Percentiles rank a stretch among this genome's conserved stretches.
Evolutionary conservation across 2,797 vertebrate species (phyloP).

Genomic region (Siniperca undulata): DNA sequence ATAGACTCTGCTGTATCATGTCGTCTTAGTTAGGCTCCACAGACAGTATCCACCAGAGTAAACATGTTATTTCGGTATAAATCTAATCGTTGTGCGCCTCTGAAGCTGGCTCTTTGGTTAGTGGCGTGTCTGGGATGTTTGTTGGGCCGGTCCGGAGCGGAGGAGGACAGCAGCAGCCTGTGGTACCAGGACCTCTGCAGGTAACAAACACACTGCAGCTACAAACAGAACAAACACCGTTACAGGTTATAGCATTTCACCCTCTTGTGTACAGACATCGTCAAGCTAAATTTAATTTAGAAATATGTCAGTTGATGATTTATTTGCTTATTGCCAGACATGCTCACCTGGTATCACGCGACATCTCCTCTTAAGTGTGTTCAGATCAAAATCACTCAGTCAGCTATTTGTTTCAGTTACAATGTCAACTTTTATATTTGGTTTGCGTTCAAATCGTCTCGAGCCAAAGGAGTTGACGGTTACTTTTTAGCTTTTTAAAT

Average conservation of each 20-base stretch:
- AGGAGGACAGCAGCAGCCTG: constrained; percentile 43
- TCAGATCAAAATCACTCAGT: no score
- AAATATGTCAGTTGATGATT: neutral
- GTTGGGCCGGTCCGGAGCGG: constrained; percentile 48
- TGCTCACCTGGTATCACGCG: neutral
- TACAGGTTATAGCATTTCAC: no score
- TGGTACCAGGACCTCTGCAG: constrained; percentile 87
- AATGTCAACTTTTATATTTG: neutral
- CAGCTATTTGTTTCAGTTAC: neutral
- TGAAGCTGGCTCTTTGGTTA: constrained; percentile 42
- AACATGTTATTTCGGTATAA: constrained; percentile 63
- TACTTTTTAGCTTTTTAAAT: neutral
- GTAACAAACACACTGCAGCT: constrained; percentile 64
- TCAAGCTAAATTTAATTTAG: neutral
- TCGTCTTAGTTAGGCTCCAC: constrained; percentile 61
- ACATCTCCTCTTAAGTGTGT: neutral
- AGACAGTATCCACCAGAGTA: neutral
- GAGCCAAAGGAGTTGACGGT: no score
- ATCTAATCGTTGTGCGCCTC: neutral
- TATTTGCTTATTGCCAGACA: neutral
- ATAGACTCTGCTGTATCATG: constrained; percentile 83
- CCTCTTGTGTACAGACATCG: accelerated
- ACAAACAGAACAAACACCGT: neutral
- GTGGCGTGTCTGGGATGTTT: constrained; percentile 45
- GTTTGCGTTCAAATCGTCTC: accelerated